phyloP scores from a whole-genome alignment of 1,140 invertebrate species.

The Contarinia nasturtii region DNA sequence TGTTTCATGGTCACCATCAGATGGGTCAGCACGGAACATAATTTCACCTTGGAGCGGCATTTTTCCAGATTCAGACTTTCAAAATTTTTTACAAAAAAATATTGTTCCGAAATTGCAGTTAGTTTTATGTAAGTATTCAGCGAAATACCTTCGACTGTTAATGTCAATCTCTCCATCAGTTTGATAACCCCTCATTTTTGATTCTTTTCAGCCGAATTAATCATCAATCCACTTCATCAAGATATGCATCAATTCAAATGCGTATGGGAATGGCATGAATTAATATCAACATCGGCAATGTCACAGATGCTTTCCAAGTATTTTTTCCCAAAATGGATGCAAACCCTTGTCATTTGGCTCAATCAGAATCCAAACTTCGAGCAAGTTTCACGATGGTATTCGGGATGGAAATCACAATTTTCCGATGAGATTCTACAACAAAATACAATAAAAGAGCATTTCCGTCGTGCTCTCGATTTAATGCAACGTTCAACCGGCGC shows the following conservation, averaged over 20 bases:
- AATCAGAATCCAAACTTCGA: slow-evolving; percentile 57
- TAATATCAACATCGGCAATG: slow-evolving; percentile 51
- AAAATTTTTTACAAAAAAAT: slow-evolving; percentile 71
- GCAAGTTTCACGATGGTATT: slow-evolving; percentile 74
- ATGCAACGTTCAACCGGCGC: slow-evolving; percentile 49
- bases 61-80: slow-evolving; percentile 61
- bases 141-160: too few relatives aligned
- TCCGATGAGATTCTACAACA: slow-evolving; percentile 37
- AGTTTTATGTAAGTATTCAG: slow-evolving; percentile 32
- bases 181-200: too few relatives aligned
- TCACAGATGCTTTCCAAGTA: slow-evolving; percentile 55
- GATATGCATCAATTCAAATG: slow-evolving; percentile 63
- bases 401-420: slow-evolving; percentile 69
- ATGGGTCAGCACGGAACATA: slow-evolving; percentile 80
- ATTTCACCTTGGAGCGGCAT: slow-evolving; percentile 81
- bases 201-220: slow-evolving; percentile 27
- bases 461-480: slow-evolving; percentile 77
- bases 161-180: too few relatives aligned
- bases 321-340: slow-evolving; percentile 79
- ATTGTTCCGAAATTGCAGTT: slow-evolving; percentile 78
- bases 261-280: slow-evolving; percentile 70
- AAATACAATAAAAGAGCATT: slow-evolving; percentile 39
- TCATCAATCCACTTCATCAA: slow-evolving; percentile 76
- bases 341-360: slow-evolving; percentile 61
- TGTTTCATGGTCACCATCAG: slow-evolving; percentile 78